A percentile compares a stretch with the other conserved stretches of the same genome.
Evolutionary conservation across 2,888 invertebrate species (phyloP).

Genomic region (Lysandra bellargus): DNA sequence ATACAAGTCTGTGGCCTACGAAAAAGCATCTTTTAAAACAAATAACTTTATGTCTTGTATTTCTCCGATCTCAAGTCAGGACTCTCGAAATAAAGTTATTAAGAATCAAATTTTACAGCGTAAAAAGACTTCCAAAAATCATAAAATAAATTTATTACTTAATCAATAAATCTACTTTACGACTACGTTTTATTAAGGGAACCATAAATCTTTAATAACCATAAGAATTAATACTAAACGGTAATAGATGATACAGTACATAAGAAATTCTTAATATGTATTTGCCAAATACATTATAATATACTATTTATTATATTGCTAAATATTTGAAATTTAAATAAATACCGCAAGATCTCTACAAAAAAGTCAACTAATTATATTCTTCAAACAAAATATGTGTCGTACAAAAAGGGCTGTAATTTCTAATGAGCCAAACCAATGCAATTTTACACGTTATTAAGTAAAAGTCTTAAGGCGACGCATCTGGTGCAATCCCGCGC

Average conservation of each 20-base stretch:
- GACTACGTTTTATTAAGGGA: background rate
- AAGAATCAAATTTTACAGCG: background rate
- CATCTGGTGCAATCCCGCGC: constrained; percentile 56
- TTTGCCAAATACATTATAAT: background rate
- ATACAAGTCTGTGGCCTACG: background rate
- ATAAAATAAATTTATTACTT: background rate
- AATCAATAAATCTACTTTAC: background rate
- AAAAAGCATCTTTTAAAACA: background rate
- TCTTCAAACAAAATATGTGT: background rate
- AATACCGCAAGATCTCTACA: background rate
- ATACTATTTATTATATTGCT: background rate
- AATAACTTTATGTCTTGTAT: background rate
- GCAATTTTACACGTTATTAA: constrained; percentile 30
- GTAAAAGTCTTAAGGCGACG: constrained; percentile 32
- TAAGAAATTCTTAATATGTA: background rate
- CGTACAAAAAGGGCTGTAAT: constrained; percentile 13
- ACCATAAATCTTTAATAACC: background rate
- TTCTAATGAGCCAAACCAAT: constrained; percentile 35
- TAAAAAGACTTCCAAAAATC: background rate
- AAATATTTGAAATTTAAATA: background rate
- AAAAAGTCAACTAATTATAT: background rate
- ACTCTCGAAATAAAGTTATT: background rate
- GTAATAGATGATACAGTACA: background rate
- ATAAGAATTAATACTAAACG: background rate
- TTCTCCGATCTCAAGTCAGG: background rate